These are phyloP conservation scores for Ateles fusciceps DNA, from an alignment of 2,797 vertebrate genomes.

Conservation along the genomic window DNA sequence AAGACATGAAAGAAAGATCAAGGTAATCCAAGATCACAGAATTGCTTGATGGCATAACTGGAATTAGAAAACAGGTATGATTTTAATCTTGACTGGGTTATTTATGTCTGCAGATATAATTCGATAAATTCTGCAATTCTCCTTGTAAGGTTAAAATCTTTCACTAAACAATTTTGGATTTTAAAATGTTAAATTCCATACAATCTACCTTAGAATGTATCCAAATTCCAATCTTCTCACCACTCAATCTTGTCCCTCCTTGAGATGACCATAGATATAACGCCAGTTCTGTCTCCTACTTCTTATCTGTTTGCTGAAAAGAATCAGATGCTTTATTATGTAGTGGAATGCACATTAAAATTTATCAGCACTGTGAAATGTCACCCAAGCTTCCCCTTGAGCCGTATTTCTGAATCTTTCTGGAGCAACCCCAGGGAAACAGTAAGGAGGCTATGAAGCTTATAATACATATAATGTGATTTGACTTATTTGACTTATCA, in stretches of 20 bases:
- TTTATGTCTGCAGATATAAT: background rate
- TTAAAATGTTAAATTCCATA: constrained; percentile 45
- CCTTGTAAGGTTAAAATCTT: background rate
- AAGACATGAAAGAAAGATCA: constrained; percentile 18
- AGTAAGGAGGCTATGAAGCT: background rate
- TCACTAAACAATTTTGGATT: constrained; percentile 18
- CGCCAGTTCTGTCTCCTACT: background rate
- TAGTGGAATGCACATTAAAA: constrained; percentile 26
- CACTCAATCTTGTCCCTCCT: background rate
- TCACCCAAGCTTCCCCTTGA: background rate
- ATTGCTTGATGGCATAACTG: background rate
- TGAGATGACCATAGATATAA: background rate
- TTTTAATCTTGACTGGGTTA: background rate
- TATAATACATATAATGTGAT: background rate
- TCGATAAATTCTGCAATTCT: background rate
- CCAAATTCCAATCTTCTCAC: constrained; percentile 21
- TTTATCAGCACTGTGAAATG: constrained; percentile 28
- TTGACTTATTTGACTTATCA: constrained; percentile 39
- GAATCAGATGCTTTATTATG: constrained; percentile 48
- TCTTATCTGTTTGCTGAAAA: constrained; percentile 53
- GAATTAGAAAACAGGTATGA: constrained; percentile 29
- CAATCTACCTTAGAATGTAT: constrained; percentile 15
- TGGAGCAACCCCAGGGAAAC: background rate
- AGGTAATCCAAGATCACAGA: background rate
- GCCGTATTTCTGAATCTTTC: constrained; percentile 2